Percentiles rank a stretch among this genome's conserved stretches.
phyloP scores from a whole-genome alignment of 2,113 vertebrate species.

The Xenopus borealis region DNA sequence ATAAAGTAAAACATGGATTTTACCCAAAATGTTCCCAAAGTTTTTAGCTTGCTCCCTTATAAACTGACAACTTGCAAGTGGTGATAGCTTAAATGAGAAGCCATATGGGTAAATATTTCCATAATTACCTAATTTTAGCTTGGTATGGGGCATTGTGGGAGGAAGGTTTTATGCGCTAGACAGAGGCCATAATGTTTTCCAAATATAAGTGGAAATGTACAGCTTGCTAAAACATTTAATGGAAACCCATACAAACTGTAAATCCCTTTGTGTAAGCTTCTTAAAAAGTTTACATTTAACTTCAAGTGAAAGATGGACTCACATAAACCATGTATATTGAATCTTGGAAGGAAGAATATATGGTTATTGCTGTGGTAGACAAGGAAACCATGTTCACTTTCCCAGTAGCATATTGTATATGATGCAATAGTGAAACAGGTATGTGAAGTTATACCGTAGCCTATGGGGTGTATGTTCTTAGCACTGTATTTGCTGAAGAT shows the following conservation, averaged over 20 bases:
- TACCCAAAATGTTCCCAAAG: too few relatives aligned
- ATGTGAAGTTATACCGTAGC: too few relatives aligned
- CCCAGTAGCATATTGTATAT: too few relatives aligned
- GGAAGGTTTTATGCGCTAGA: constrained; percentile 2
- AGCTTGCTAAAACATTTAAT: constrained; percentile 6
- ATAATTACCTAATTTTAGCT: constrained; percentile 8
- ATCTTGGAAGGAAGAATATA: too few relatives aligned
- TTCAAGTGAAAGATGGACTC: neutral
- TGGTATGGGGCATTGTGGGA: constrained; percentile 6
- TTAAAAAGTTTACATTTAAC: constrained; percentile 3
- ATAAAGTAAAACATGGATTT: too few relatives aligned
- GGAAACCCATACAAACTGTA: neutral
- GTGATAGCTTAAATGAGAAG: neutral
- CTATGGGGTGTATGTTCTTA: too few relatives aligned
- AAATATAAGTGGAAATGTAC: constrained; percentile 1
- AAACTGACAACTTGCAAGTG: neutral
- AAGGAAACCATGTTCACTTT: too few relatives aligned
- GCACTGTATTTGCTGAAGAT: too few relatives aligned
- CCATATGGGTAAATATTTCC: constrained; percentile 17
- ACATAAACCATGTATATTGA: too few relatives aligned
- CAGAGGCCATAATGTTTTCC: constrained; percentile 12
- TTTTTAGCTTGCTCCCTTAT: neutral
- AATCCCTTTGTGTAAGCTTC: constrained; percentile 20
- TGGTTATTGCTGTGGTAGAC: too few relatives aligned
- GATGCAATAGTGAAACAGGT: too few relatives aligned